phyloP scores from a whole-genome alignment of 2,797 vertebrate genomes.

The Scarus forsteni region DNA sequence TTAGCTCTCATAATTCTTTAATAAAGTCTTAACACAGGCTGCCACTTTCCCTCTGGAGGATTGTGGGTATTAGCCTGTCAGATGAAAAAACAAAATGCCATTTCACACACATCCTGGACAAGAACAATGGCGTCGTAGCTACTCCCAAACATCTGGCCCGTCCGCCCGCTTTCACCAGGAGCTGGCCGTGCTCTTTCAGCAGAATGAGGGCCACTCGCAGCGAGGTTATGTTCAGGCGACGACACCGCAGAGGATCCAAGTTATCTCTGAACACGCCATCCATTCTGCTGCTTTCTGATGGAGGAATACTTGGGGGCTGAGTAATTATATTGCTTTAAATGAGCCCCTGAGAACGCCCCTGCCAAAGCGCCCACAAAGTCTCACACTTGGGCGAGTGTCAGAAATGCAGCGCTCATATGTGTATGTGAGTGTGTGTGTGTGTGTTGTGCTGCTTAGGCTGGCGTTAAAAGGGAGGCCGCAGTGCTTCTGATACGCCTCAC shows the following conservation, averaged over 20 bases:
- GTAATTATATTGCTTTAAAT: conserved; percentile 87
- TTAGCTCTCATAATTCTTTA: conserved; percentile 73
- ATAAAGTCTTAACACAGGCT: conserved; percentile 68
- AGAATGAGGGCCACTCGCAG: conserved; percentile 64
- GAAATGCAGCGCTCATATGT: conserved; percentile 60
- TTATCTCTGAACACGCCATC: conserved; percentile 82
- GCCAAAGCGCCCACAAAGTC: conserved; percentile 83
- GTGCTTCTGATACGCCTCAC: conserved; percentile 86
- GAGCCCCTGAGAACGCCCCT: conserved; percentile 80
- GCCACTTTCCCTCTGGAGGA: conserved; percentile 59
- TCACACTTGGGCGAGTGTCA: conserved; percentile 82
- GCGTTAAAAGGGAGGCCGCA: conserved; percentile 79
- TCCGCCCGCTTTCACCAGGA: conserved; percentile 59
- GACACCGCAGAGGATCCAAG: conserved; percentile 73
- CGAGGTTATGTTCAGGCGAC: conserved; percentile 64
- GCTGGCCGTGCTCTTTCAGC: conserved; percentile 52
- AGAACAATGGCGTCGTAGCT: conserved; percentile 67
- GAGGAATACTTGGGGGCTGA: conserved; percentile 83
- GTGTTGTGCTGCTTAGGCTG: conserved; percentile 76
- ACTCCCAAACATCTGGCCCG: conserved; percentile 77
- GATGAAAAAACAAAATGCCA: conserved; percentile 61
- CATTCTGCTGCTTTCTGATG: conserved; percentile 84
- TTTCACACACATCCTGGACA: conserved; percentile 61
- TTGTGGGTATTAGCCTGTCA: conserved; percentile 50
- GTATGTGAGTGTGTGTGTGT: conserved; percentile 44